These are phyloP conservation scores for Odontamblyopus rebecca DNA, from an alignment of 2,797 vertebrate species.

Conservation along the genomic window DNA sequence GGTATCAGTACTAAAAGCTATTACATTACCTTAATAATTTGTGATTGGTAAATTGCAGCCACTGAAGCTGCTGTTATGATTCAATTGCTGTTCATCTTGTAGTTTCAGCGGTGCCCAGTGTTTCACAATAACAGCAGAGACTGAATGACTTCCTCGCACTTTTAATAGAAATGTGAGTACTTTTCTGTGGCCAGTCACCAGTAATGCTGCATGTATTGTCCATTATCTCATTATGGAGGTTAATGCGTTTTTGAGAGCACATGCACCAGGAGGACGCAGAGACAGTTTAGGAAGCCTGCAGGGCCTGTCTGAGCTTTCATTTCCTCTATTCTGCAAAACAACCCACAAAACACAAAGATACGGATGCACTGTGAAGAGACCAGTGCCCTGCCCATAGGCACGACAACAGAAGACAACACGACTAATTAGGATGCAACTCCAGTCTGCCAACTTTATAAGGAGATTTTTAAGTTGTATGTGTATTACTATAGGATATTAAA, in stretches of 20 bases:
- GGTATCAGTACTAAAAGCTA: neutral
- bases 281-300: conserved; percentile 60
- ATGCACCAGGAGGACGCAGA: conserved; percentile 48
- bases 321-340: conserved; percentile 73
- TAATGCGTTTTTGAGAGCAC: conserved; percentile 29
- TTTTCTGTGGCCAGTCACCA: neutral
- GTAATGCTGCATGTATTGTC: neutral
- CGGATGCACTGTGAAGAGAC: conserved; percentile 42
- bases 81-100: neutral
- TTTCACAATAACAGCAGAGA: conserved; percentile 60
- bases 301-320: conserved; percentile 77
- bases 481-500: too few species aligned
- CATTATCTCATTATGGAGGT: conserved; percentile 32
- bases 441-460: conserved; percentile 9
- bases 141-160: conserved; percentile 53
- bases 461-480: neutral
- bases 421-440: conserved; percentile 27
- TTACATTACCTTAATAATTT: neutral
- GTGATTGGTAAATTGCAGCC: neutral
- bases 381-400: conserved; percentile 47
- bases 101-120: conserved; percentile 23
- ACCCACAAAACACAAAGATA: conserved; percentile 44
- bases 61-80: neutral
- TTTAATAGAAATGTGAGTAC: neutral
- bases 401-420: conserved; percentile 31